Evolutionary conservation across 1,140 invertebrate species (phyloP).

Genomic region (Nylanderia fulva): DNA sequence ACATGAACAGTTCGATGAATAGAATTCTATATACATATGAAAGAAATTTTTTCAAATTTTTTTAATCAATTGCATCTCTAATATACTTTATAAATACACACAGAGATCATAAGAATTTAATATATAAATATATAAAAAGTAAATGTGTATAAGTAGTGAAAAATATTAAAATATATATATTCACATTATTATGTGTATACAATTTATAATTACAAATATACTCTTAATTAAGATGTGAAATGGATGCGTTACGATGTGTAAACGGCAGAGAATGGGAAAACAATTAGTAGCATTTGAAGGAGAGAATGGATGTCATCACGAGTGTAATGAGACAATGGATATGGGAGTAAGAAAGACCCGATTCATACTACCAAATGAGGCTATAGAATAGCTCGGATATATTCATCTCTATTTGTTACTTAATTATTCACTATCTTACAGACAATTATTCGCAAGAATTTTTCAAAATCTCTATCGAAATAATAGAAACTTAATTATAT

Average conservation of each 20-base stretch:
- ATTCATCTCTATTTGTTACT: constrained; percentile 21
- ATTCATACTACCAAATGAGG: constrained; percentile 50
- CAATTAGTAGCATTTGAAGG: constrained; percentile 10
- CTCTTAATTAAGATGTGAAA: neutral
- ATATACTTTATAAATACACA: too few species aligned
- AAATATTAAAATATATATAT: neutral
- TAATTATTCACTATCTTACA: constrained; percentile 15
- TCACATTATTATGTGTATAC: too few species aligned
- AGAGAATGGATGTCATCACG: constrained; percentile 38
- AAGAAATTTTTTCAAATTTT: too few species aligned
- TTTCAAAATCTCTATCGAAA: neutral
- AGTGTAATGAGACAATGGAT: constrained; percentile 23
- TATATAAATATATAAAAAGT: neutral
- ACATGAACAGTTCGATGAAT: neutral
- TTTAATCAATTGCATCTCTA: too few species aligned
- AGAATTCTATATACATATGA: neutral
- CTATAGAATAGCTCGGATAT: constrained; percentile 1
- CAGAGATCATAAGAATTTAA: too few species aligned
- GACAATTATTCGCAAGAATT: neutral
- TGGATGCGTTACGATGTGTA: neutral
- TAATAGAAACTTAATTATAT: neutral
- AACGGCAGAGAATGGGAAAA: neutral
- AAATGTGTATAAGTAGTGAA: neutral
- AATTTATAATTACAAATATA: neutral
- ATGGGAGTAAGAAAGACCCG: constrained; percentile 33